These are phyloP conservation scores for Sipha flava DNA, from an alignment of 1,140 invertebrate species.

Conservation along the genomic window DNA sequence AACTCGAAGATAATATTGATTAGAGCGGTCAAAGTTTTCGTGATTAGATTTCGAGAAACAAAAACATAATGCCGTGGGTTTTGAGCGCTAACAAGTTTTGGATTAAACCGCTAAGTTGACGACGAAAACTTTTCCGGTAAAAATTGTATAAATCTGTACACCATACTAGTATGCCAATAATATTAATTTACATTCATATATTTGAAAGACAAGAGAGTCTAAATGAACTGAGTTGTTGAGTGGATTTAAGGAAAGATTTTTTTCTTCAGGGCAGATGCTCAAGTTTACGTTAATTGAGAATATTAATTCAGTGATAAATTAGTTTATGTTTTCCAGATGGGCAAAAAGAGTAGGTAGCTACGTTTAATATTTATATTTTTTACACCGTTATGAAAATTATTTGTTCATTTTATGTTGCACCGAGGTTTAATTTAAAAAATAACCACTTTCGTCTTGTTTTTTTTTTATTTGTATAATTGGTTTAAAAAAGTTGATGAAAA, in stretches of 20 bases:
- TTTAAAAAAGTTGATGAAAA: too few relatives aligned
- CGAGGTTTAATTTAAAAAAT: not conserved
- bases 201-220: not conserved
- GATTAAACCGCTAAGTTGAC: not conserved
- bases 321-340: not conserved
- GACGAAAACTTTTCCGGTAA: too few relatives aligned
- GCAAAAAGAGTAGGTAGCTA: not conserved
- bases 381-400: not conserved
- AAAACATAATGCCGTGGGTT: not conserved
- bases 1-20: not conserved
- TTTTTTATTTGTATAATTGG: not conserved
- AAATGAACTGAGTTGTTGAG: not conserved
- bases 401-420: not conserved
- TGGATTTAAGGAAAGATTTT: not conserved
- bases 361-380: not conserved
- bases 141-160: too few relatives aligned
- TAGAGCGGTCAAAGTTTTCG: not conserved
- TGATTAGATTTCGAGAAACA: not conserved
- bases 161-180: too few relatives aligned
- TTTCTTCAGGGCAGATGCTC: not conserved
- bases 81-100: not conserved
- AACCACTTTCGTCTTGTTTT: not conserved
- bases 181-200: too few relatives aligned
- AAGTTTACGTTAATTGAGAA: conserved; percentile 4
- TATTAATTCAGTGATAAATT: conserved; percentile 20